phyloP scores from a whole-genome alignment of 2,888 invertebrate genomes.

The Dasysyrphus tricinctus region DNA sequence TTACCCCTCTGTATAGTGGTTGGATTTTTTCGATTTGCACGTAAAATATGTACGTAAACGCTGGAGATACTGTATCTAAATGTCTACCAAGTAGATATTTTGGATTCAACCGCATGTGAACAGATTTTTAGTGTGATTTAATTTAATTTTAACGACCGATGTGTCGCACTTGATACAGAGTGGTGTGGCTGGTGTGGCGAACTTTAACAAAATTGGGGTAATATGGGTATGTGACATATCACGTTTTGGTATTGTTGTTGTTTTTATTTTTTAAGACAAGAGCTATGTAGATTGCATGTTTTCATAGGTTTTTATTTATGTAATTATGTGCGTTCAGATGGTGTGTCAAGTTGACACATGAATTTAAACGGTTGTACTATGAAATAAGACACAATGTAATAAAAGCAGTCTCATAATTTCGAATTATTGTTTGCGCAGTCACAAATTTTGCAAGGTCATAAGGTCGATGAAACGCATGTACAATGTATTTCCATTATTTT shows the following conservation, averaged over 20 bases:
- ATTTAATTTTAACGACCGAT: conserved; percentile 47
- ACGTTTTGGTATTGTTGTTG: conserved; percentile 37
- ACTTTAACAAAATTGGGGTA: neutral
- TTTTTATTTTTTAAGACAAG: conserved; percentile 13
- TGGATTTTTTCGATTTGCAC: conserved; percentile 25
- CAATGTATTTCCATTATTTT: too few relatives aligned
- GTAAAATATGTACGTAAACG: conserved; percentile 31
- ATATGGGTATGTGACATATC: conserved; percentile 49
- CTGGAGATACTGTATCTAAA: conserved; percentile 31
- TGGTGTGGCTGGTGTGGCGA: neutral
- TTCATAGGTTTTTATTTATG: neutral
- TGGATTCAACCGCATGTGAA: conserved; percentile 27
- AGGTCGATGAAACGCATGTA: too few relatives aligned
- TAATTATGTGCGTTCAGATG: neutral
- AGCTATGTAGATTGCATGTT: neutral
- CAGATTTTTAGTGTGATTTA: conserved; percentile 57
- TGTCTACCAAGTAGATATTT: neutral
- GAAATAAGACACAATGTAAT: neutral
- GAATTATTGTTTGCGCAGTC: too few relatives aligned
- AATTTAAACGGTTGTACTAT: neutral
- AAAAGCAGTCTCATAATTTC: neutral
- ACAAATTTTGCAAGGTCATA: too few relatives aligned
- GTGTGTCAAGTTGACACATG: conserved; percentile 5
- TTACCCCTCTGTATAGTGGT: neutral
- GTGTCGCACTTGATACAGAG: conserved; percentile 55